Evolutionary conservation across 2,888 invertebrate species (phyloP).

Genomic region (Ypsolopha sequella): DNA sequence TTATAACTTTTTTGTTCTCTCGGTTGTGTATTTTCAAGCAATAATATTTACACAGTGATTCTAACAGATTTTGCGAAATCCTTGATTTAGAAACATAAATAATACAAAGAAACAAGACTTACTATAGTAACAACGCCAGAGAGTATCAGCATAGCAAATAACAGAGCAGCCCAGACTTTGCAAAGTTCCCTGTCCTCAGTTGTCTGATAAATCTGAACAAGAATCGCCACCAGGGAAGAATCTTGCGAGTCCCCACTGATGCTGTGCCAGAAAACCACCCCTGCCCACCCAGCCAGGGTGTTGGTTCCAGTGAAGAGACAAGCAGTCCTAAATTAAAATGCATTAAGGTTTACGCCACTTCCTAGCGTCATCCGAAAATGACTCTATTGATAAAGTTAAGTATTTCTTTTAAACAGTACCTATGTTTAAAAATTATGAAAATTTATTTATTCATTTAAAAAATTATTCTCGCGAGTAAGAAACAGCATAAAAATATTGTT

Average conservation of each 20-base stretch:
- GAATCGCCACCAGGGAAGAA: slow-evolving; percentile 28
- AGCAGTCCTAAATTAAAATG: slow-evolving; percentile 32
- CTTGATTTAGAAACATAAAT: background rate
- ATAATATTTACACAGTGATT: background rate
- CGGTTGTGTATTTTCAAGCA: background rate
- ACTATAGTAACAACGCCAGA: slow-evolving; percentile 50
- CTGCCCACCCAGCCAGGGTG: slow-evolving; percentile 33
- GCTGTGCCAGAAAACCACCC: slow-evolving; percentile 40
- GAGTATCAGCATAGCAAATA: slow-evolving; percentile 29
- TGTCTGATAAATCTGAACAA: slow-evolving; percentile 31
- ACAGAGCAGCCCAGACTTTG: slow-evolving; percentile 32
- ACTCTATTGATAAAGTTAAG: no score
- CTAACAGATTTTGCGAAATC: background rate
- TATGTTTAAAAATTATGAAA: no score
- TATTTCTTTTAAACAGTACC: no score
- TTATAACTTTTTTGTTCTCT: no score
- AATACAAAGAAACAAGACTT: slow-evolving; percentile 9
- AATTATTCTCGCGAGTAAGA: no score
- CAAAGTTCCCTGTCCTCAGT: slow-evolving; percentile 20
- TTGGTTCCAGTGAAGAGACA: slow-evolving; percentile 28
- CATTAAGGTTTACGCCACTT: no score
- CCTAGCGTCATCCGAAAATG: no score
- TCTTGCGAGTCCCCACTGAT: slow-evolving; percentile 25
- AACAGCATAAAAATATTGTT: no score
- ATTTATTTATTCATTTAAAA: no score